Conservation (phyloP, 2,113 vertebrate genomes). For the Girardinichthys multiradiatus region DNA sequence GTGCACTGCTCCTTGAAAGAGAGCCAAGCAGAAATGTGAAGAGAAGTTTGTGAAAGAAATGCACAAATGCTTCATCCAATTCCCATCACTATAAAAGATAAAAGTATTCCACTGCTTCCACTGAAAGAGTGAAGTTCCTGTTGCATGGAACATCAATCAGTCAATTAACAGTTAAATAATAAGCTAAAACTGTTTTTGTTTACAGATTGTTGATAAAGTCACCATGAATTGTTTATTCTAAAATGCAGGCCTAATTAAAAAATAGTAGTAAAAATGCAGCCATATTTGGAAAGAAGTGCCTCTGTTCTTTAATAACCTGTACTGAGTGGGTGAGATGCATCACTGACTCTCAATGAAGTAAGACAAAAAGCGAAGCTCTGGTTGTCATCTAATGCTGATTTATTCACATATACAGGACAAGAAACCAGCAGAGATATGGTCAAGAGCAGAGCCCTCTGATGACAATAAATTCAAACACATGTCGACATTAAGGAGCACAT, state of each 20-base stretch:
- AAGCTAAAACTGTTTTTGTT: too few relatives aligned
- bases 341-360: too few relatives aligned
- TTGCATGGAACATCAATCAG: neutral
- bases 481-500: constrained; percentile 23
- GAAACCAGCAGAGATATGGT: constrained; percentile 35
- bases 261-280: too few relatives aligned
- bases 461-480: constrained; percentile 25
- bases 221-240: too few relatives aligned
- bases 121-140: neutral
- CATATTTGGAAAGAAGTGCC: too few relatives aligned
- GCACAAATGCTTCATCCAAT: neutral
- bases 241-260: too few relatives aligned
- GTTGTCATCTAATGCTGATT: neutral
- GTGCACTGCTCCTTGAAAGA: neutral
- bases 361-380: neutral
- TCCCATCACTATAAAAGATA: too few relatives aligned
- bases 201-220: too few relatives aligned
- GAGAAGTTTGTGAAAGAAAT: neutral
- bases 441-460: constrained; percentile 45
- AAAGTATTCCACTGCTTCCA: neutral
- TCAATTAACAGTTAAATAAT: neutral
- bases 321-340: neutral
- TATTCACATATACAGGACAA: constrained; percentile 12
- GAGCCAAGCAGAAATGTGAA: neutral
- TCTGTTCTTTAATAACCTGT: neutral